Evolutionary conservation across 2,888 invertebrate genomes (phyloP).

Genomic region (Lymantria monacha): DNA sequence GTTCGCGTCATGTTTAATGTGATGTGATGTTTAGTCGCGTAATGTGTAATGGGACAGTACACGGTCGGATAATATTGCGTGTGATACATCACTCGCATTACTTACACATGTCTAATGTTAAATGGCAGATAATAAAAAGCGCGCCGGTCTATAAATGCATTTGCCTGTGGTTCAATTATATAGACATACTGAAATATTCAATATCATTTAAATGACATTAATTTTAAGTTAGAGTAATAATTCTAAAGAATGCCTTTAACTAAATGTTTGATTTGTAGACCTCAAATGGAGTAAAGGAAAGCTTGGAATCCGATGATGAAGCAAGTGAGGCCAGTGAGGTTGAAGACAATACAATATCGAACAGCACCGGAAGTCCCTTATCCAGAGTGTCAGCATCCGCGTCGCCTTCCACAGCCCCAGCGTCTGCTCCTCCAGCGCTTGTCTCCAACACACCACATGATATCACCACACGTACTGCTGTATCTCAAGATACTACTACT

Average conservation of each 20-base stretch:
- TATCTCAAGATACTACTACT: slow-evolving; percentile 65
- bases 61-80: too few relatives aligned
- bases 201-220: too few relatives aligned
- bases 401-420: slow-evolving; percentile 46
- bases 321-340: slow-evolving; percentile 60
- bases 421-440: slow-evolving; percentile 46
- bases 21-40: too few relatives aligned
- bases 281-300: slow-evolving; percentile 72
- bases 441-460: slow-evolving; percentile 56
- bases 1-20: too few relatives aligned
- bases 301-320: slow-evolving; percentile 69
- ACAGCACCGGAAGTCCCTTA: slow-evolving; percentile 41
- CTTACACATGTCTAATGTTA: too few relatives aligned
- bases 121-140: too few relatives aligned
- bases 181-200: too few relatives aligned
- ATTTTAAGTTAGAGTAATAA: too few relatives aligned
- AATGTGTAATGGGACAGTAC: too few relatives aligned
- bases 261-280: slow-evolving; percentile 43
- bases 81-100: too few relatives aligned
- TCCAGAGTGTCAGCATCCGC: slow-evolving; percentile 44
- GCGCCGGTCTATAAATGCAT: too few relatives aligned
- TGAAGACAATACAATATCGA: slow-evolving; percentile 46
- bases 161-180: too few relatives aligned
- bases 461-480: slow-evolving; percentile 56
- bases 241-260: neutral